Evolutionary conservation across 2,113 vertebrate species (phyloP), one percentile per base, ranked within the genome.

Genomic region (Hemiscyllium ocellatum): DNA sequence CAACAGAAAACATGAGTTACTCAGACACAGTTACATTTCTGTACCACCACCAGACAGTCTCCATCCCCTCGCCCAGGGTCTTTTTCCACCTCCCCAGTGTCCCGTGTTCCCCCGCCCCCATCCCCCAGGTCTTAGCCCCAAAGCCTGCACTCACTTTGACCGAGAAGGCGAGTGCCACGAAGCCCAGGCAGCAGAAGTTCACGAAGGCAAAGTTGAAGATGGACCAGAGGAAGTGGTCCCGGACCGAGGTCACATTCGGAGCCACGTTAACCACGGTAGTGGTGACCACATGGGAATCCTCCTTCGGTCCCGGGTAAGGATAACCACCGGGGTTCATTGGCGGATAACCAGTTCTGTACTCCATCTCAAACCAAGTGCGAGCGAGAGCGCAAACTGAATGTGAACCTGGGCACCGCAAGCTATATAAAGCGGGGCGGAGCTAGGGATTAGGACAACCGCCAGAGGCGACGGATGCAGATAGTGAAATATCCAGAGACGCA

Each of bases 161-260:
- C 3, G 99, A 99, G 97, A 99, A 98, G 96, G 98, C 97, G 24
- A 99, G 98, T 0, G 99, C 99, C 97, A 99, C 98, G 96, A 99
- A 99, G 24, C 99, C 99, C 0, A 99, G 97, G 94, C 99, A 99
- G 97, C 99, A 99, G 97, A 99, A 98, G 96, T 99, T 99, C 96
- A 99, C 98, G 94, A 99, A 99, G 96, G 99, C 96, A 78, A 98
- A 98, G 98, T 99, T 99, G 98, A 99, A 99, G 97, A 99, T 96
- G 0, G 99, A 99, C 99, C 99, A 99, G 96, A 98, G 0, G 68
- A 99, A 96, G 96, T 99, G 98, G 97, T 99, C 99, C 0, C 97
- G 97, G 0, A 98, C 98, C 0, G 96, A 96, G 20, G 96, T 97
- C 0, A 97, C 96, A 0, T 96, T n/a, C 0, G 97, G 78, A 65